A percentile compares a stretch with the other conserved stretches of the same genome.
Evolutionary conservation across 2,113 vertebrate genomes (phyloP).

Genomic region (Albula glossodonta): DNA sequence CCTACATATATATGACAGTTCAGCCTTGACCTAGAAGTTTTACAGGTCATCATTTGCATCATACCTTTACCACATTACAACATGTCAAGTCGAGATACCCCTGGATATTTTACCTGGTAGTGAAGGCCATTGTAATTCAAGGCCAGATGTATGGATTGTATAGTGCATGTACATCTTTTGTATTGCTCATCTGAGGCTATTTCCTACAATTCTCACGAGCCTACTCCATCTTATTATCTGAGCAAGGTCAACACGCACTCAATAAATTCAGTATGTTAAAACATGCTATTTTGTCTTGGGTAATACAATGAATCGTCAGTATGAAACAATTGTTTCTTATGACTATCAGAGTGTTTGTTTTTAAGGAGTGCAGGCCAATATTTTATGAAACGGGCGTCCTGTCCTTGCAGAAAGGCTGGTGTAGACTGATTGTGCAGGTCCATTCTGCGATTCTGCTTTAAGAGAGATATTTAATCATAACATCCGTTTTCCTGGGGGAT

Average conservation of each 20-base stretch:
- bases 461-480: conserved; percentile 21
- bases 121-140: neutral
- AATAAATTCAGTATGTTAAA: neutral
- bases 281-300: neutral
- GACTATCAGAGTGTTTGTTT: neutral
- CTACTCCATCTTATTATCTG: neutral
- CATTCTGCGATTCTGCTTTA: neutral
- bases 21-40: no score
- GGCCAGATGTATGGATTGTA: neutral
- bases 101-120: no score
- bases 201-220: neutral
- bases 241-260: neutral
- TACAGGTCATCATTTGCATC: no score
- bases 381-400: neutral
- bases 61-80: no score
- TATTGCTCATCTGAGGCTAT: neutral
- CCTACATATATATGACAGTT: no score
- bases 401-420: neutral
- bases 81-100: no score
- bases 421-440: neutral
- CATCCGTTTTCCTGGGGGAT: conserved; percentile 7
- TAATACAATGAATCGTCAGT: neutral
- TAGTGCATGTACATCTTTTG: neutral
- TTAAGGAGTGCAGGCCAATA: neutral
- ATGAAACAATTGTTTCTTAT: neutral